Evolutionary conservation across 92 coral and sea anemone genomes (phyloP).

Genomic region (Porites cylindrica): DNA sequence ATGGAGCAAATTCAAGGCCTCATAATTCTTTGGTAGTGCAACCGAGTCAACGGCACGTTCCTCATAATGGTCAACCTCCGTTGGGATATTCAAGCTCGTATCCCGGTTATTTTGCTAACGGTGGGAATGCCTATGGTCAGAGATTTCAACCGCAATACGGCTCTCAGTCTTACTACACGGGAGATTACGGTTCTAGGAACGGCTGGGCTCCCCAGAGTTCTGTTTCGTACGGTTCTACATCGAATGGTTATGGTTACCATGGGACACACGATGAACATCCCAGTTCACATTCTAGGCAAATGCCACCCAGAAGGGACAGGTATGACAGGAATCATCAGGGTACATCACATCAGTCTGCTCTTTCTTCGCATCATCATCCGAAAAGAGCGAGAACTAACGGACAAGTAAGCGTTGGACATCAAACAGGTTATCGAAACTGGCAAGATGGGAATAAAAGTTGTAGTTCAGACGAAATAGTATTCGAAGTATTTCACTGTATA

Average conservation of each 20-base stretch:
- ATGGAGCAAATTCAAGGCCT: constrained; percentile 47
- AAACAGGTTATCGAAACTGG: not conserved
- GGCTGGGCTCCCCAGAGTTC: constrained; percentile 8
- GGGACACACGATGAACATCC: constrained; percentile 53
- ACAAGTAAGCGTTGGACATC: not conserved
- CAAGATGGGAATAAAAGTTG: not conserved
- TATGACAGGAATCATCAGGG: constrained; percentile 6
- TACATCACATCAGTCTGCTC: constrained; percentile 17
- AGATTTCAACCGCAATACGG: constrained; percentile 10
- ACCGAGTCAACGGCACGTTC: not conserved
- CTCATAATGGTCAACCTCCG: not conserved
- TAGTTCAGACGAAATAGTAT: constrained; percentile 65
- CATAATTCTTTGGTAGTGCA: constrained; percentile 10
- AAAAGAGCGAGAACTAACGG: not conserved
- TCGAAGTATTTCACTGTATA: constrained; percentile 74
- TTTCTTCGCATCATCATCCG: constrained; percentile 13
- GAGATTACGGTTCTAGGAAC: not conserved
- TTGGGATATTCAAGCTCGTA: not conserved
- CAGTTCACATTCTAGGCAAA: constrained; percentile 7
- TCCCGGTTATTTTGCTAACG: constrained; percentile 21
- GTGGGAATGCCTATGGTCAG: not conserved
- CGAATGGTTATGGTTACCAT: constrained; percentile 9
- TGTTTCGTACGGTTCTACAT: not conserved
- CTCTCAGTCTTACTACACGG: not conserved
- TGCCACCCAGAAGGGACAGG: constrained; percentile 1